A percentile compares a stretch with the other conserved stretches of the same genome.
Evolutionary conservation across 2,113 vertebrate species (phyloP).

Genomic region (Semicossyphus pulcher): DNA sequence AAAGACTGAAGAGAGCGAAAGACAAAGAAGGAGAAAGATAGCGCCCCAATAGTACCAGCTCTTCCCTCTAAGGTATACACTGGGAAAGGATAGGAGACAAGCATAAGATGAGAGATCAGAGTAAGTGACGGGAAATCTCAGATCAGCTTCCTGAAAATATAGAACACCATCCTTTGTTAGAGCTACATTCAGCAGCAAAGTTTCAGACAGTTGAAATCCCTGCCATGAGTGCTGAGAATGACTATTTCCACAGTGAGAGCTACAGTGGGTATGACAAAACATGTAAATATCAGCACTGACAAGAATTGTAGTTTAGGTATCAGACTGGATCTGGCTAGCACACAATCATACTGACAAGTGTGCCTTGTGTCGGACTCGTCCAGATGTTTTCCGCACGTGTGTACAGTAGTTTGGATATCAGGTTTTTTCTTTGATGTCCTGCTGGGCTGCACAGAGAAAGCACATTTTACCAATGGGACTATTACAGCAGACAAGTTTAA

Average conservation of each 20-base stretch:
- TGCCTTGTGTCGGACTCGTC: slow-evolving; percentile 46
- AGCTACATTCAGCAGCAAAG: slow-evolving; percentile 15
- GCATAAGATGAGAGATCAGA: slow-evolving; percentile 30
- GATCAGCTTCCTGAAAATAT: slow-evolving; percentile 43
- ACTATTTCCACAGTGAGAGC: slow-evolving; percentile 12
- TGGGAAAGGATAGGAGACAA: slow-evolving; percentile 19
- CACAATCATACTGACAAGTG: slow-evolving; percentile 48
- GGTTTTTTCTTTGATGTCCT: slow-evolving; percentile 63
- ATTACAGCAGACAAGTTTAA: slow-evolving; percentile 72
- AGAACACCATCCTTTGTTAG: slow-evolving; percentile 21
- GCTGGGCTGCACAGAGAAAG: slow-evolving; percentile 60
- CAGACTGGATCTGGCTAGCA: slow-evolving; percentile 34
- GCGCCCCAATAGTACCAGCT: slow-evolving; percentile 16
- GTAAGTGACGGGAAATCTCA: slow-evolving; percentile 35
- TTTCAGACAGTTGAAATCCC: slow-evolving; percentile 26
- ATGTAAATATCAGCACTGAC: slow-evolving; percentile 57
- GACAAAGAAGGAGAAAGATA: slow-evolving; percentile 17
- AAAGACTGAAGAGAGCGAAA: slow-evolving; percentile 17
- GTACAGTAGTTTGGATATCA: slow-evolving; percentile 61
- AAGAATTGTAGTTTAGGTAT: slow-evolving; percentile 40
- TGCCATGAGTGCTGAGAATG: slow-evolving; percentile 24
- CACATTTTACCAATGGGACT: slow-evolving; percentile 64
- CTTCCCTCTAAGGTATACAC: slow-evolving; percentile 27
- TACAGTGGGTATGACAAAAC: slow-evolving; percentile 22
- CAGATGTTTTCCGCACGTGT: slow-evolving; percentile 52